A percentile compares a stretch with the other conserved stretches of the same genome.
These are phyloP conservation scores for Lucifuga dentata DNA, from an alignment of 2,113 vertebrate genomes.

Conservation along the genomic window DNA sequence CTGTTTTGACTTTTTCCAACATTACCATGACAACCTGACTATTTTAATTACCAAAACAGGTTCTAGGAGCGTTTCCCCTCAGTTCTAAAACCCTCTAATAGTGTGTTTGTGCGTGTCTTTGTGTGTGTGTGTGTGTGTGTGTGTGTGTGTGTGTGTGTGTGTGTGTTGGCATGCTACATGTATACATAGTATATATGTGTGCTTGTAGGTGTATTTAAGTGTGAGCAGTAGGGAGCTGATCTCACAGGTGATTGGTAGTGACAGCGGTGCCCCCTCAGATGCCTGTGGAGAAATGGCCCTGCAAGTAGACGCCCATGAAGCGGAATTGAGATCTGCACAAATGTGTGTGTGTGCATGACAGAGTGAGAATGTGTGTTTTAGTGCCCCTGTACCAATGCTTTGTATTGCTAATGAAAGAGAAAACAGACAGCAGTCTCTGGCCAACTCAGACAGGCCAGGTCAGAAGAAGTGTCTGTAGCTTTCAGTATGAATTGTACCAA, in stretches of 20 bases:
- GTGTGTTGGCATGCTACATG: not conserved
- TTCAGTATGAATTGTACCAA: no score
- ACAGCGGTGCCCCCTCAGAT: conserved; percentile 43
- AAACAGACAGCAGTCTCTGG: no score
- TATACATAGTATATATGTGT: not conserved
- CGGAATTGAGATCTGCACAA: conserved; percentile 35
- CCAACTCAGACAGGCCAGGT: no score
- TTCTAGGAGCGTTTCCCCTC: conserved; percentile 20
- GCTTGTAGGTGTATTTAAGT: conserved; percentile 5
- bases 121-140: not conserved
- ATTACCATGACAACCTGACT: conserved; percentile 23
- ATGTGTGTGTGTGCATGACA: conserved; percentile 15
- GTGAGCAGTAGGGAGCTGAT: not conserved
- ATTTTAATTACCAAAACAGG: conserved; percentile 5
- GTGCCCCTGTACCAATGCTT: conserved; percentile 9
- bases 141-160: not conserved
- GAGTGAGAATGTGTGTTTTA: not conserved
- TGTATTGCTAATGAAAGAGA: conserved; percentile 7
- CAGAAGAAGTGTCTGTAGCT: no score
- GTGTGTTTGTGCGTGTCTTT: conserved; percentile 3
- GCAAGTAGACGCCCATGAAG: conserved; percentile 62
- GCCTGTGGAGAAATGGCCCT: conserved; percentile 59
- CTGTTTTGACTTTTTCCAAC: conserved; percentile 8
- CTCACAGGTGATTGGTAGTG: conserved; percentile 43
- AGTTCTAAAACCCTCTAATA: conserved; percentile 1